Evolutionary conservation across 2,888 invertebrate species (phyloP).

Genomic region (Prostheceraeus crozeri): DNA sequence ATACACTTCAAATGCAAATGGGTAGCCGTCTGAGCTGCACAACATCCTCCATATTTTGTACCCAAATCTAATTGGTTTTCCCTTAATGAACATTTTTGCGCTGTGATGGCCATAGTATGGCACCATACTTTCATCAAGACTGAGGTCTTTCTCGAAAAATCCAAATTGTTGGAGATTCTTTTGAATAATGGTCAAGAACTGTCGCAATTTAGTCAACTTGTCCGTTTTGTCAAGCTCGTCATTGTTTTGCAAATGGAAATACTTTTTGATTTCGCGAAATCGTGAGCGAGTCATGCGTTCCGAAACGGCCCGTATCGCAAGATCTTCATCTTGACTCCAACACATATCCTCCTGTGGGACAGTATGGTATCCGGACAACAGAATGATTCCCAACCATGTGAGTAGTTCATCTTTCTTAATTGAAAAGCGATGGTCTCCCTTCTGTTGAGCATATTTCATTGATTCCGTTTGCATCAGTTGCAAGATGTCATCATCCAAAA

Average conservation of each 20-base stretch:
- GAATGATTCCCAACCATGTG: slow-evolving; percentile 35
- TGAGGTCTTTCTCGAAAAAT: slow-evolving; percentile 30
- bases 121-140: slow-evolving; percentile 50
- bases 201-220: slow-evolving; percentile 40
- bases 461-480: slow-evolving; percentile 5
- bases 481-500: slow-evolving; percentile 18
- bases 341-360: slow-evolving; percentile 34
- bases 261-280: slow-evolving; percentile 40
- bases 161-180: slow-evolving; percentile 35
- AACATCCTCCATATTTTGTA: slow-evolving; percentile 43
- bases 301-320: slow-evolving; percentile 33
- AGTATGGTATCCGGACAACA: slow-evolving; percentile 38
- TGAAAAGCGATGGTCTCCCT: slow-evolving; percentile 34
- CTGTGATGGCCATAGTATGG: slow-evolving; percentile 48
- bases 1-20: slow-evolving; percentile 23
- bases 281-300: slow-evolving; percentile 34
- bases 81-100: slow-evolving; percentile 42
- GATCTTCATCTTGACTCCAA: slow-evolving; percentile 37
- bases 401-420: slow-evolving; percentile 7
- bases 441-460: slow-evolving; percentile 35
- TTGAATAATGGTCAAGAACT: slow-evolving; percentile 38
- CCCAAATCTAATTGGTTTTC: slow-evolving; percentile 44
- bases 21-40: slow-evolving; percentile 31
- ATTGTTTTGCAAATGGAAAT: slow-evolving; percentile 38
- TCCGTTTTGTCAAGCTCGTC: slow-evolving; percentile 35